Evolutionary conservation across 2,888 invertebrate species (phyloP), one percentile per base, ranked within the genome.

Genomic region (Hyposoter dolosus): DNA sequence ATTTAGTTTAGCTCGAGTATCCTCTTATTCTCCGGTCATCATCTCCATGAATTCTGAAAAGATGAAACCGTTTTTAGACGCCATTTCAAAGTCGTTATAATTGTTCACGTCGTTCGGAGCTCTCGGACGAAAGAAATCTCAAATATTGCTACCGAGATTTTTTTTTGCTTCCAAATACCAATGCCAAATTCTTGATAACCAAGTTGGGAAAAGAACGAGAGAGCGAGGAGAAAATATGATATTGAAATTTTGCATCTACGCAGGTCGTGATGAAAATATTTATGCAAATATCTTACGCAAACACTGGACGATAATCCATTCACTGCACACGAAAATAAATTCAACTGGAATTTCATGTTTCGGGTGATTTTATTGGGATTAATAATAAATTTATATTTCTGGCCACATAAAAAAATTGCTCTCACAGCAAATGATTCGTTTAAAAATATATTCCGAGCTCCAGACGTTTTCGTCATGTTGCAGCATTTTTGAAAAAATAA

Each of bases 21-120:
- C 23, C 40, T 78, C 93, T 96, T 97, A 97, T 96, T 98, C 98
- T 94, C 98, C 98, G 89, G 98, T 98, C 98, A 98, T 98, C 98
- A 98, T 98, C 95, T 98, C 98, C 98, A 98, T 98, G 95, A 98
- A 98, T 96, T 98, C 98, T 98, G 96, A 90, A 97, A 65, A 17
- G 19, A 63, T 45, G 68, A 79, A 69, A 56, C 35, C 28, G 43
- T 19, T 65, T 65, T 63, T 43, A 3, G 4, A 56, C 56, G 23
- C 12, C 3, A 23, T 23, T 23, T 2, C 19, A 23, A 56, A 23
- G 56, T 56, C 53, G 19, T 56, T 9, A 74, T 74, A 40, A 56
- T 19, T 32, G 12, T 50, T 1, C 32, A 43, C 12, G 19, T 19
- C n/a, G 6, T 19, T 45, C 45, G 1, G 5, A 6, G n/a, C 15